Conservation (phyloP, 2,888 invertebrate genomes). For the Torymus aiolomorphi region DNA sequence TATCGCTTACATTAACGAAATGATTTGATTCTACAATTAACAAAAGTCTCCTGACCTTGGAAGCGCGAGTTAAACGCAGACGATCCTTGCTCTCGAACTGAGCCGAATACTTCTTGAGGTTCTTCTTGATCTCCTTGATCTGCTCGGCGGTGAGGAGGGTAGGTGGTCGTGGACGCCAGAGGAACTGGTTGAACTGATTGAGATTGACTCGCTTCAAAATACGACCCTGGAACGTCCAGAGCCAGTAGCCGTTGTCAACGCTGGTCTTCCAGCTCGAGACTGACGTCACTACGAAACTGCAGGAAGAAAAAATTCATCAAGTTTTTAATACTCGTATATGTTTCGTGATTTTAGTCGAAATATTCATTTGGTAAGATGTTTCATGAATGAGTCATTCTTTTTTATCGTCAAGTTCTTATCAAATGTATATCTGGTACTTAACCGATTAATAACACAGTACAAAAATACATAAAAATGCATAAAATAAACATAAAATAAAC, state of each 20-base stretch:
- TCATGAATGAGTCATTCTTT: too few relatives aligned
- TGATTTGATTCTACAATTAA: background rate
- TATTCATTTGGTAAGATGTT: too few relatives aligned
- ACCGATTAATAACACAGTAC: background rate
- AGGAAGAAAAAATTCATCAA: background rate
- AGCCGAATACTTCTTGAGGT: conserved; percentile 96
- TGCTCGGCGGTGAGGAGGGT: conserved; percentile 89
- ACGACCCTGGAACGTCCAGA: conserved; percentile 97
- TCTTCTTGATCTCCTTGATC: conserved; percentile 97
- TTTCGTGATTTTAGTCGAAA: too few relatives aligned
- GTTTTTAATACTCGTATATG: too few relatives aligned
- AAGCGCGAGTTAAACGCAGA: conserved; percentile 92
- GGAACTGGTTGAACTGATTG: conserved; percentile 94
- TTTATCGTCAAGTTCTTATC: too few relatives aligned
- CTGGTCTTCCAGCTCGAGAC: conserved; percentile 97
- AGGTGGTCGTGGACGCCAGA: conserved; percentile 96
- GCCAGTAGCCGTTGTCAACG: conserved; percentile 93
- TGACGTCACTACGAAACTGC: conserved; percentile 90
- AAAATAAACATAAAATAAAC: conserved; percentile 2
- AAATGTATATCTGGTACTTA: too few relatives aligned
- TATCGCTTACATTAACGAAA: background rate
- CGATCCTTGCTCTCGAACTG: conserved; percentile 98
- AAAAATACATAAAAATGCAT: conserved; percentile 1
- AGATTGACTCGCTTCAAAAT: conserved; percentile 88
- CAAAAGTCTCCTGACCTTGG: conserved; percentile 79